Conservation (phyloP, 2,888 invertebrate genomes). For the Dryobotodes eremita region DNA sequence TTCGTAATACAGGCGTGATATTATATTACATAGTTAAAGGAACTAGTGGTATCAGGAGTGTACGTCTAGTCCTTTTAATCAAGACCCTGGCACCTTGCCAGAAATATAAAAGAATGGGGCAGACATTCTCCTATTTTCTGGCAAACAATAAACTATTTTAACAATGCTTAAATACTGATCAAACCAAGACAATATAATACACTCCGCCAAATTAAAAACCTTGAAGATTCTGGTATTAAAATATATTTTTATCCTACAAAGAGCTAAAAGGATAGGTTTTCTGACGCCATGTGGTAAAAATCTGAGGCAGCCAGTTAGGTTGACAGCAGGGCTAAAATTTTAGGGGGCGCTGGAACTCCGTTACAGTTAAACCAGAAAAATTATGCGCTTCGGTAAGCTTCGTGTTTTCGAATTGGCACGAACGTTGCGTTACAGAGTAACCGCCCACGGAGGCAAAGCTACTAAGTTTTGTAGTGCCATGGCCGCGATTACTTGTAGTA, state of each 20-base stretch:
- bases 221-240: constrained; percentile 28
- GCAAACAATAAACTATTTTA: constrained; percentile 46
- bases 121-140: constrained; percentile 18
- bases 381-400: no score
- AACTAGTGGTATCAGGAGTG: neutral
- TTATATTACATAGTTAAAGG: neutral
- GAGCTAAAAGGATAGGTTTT: neutral
- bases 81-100: constrained; percentile 37
- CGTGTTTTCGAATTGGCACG: no score
- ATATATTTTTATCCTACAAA: neutral
- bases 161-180: constrained; percentile 36
- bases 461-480: no score
- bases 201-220: constrained; percentile 37
- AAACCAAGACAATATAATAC: constrained; percentile 8
- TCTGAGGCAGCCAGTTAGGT: no score
- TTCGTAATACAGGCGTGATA: neutral
- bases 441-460: no score
- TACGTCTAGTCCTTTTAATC: constrained; percentile 35
- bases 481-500: no score
- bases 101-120: constrained; percentile 2
- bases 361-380: no score
- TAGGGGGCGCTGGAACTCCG: no score
- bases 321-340: no score
- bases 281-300: no score
- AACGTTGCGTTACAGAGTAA: no score